Evolutionary conservation across 1,140 invertebrate species (phyloP), one percentile per base, ranked within the genome.

Genomic region (Drosophila ananassae): DNA sequence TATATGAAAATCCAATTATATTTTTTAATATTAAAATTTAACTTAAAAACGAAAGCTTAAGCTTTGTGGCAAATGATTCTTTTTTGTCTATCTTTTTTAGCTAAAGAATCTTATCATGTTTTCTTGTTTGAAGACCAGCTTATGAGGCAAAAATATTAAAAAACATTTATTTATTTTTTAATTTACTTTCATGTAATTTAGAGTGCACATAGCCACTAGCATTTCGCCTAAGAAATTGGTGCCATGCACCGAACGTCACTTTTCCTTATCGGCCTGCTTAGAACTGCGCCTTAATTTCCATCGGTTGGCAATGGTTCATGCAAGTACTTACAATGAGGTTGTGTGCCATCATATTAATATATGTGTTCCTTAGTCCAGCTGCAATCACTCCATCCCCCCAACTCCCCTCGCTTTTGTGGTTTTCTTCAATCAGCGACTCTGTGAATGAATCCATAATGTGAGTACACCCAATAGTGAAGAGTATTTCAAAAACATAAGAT

Each of bases 231-330:
- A n/a, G n/a, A 21, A 41, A 46, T 30, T 58, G 55, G 79, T 84
- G 63, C 81, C 82, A 77, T 67, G 81, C 82, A 84, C 81, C 30
- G 63, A 52, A 52, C 63, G 68, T 74, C 69, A 66, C 77, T 80
- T 79, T 85, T 59, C n/a, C 73, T 85, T 81, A 81, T 84, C 80
- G 54, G 59, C 37, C 37, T 37, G 54, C 60, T 67, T 51, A 5
- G 2, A 51, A 44, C 37, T 44, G 47, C 48, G 57, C 53, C 44
- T 37, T 34, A 39, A 24, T 57, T 62, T 54, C 41, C 24, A 56
- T 37, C 71, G 60, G 66, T 67, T 68, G 64, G 41, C 66, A 28
- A 28, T 55, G 34, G 17, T 47, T 68, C 25, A 28, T 6, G 44
- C 44, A 47, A 47, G 32, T 37, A 39, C 25, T 28, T 28, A 28